phyloP scores from a whole-genome alignment of 2,797 vertebrate species.

The Enteromius radiatus region DNA sequence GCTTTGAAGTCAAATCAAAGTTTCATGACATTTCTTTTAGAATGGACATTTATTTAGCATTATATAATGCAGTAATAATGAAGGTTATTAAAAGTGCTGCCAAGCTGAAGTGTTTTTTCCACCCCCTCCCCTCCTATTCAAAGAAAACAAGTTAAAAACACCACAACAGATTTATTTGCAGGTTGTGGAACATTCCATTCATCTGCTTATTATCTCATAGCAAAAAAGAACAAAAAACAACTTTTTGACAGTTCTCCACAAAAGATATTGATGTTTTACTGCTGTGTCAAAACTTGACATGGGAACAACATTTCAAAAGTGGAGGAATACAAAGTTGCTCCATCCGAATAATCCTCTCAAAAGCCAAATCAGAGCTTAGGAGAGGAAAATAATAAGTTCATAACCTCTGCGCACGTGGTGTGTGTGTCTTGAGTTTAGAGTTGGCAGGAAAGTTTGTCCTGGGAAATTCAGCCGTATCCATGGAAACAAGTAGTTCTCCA shows the following conservation, averaged over 20 bases:
- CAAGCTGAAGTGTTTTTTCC: background rate
- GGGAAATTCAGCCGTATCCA: conserved; percentile 77
- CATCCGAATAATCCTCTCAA: conserved; percentile 29
- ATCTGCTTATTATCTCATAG: conserved; percentile 19
- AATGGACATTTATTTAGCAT: background rate
- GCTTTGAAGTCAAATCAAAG: background rate
- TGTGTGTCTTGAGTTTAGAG: conserved; percentile 48
- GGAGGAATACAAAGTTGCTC: background rate
- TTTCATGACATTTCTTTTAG: background rate
- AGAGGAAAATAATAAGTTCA: conserved; percentile 50
- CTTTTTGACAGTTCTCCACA: conserved; percentile 51
- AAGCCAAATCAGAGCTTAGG: conserved; percentile 40
- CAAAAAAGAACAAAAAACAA: background rate
- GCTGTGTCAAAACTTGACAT: background rate
- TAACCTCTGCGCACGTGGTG: conserved; percentile 65
- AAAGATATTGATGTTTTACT: conserved; percentile 31
- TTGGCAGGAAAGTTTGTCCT: conserved; percentile 70
- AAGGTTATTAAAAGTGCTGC: background rate
- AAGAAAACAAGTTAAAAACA: conserved; percentile 12
- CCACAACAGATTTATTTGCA: conserved; percentile 13
- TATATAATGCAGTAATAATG: conserved; percentile 6
- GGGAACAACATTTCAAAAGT: background rate
- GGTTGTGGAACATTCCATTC: background rate
- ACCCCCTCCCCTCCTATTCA: background rate
- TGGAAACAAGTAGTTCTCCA: conserved; percentile 73